Evolutionary conservation across 2,113 vertebrate species (phyloP), one percentile per base, ranked within the genome.

Genomic region (Agelaius tricolor): DNA sequence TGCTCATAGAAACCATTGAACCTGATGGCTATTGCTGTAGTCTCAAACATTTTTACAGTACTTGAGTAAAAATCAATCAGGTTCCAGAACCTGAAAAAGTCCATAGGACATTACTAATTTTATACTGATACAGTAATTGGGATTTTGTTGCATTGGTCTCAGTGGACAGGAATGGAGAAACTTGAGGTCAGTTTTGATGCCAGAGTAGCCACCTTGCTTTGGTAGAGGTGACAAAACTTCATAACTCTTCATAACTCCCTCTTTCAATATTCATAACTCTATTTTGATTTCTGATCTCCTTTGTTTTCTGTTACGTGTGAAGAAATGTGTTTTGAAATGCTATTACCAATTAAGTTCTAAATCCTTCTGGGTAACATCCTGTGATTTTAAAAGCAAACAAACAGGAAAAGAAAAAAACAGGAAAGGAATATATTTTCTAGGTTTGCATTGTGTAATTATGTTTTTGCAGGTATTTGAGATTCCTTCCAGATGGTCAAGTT

Each of bases 401-500:
- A 66, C 27, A 67, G 22, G 4, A 9, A 15, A 11, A 44, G 44
- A 61, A 41, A 61, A 41, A 41, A 54, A 2, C 11, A 58, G 43
- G 39, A 83, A 72, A 86, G 74, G 2, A 5, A 10, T 43, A 3
- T 54, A 24, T 74, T 92, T 82, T 74, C 20, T 37, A 54, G 31
- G 10, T 89, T 93, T 94, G 27, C 69, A 49, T 51, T 82, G 13
- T 87, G 39, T 83, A 33, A 81, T 89, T 93, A 30, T 90, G 76
- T 92, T 89, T 84, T 67, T 71, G 22, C 96, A 99, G 99, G 98
- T 99, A 99, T 96, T 97, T 99, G 91, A 98, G 99, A 68, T 99
- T 99, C 98, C 99, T 99, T 93, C 98, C 99, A 31, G 99, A 99
- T 76, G 99, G 99, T 58, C 98, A 98, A 7, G 99, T 99, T 91